Conservation (phyloP, 2,888 invertebrate genomes). For the Cantharis flavilabris region DNA sequence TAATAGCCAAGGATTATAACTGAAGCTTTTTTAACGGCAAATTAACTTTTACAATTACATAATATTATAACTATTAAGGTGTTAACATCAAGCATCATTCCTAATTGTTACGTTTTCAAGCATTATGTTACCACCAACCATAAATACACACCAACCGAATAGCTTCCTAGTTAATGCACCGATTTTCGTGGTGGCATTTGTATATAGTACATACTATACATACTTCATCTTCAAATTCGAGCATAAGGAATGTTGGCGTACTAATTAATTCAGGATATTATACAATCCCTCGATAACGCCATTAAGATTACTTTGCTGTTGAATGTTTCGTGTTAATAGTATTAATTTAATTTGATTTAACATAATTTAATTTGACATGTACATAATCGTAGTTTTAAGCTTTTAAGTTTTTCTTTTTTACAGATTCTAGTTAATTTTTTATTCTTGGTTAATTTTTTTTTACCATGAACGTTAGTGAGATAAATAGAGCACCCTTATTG, state of each 20-base stretch:
- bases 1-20: constrained; percentile 16
- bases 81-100: not conserved
- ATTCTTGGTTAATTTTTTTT: constrained; percentile 2
- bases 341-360: constrained; percentile 32
- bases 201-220: constrained; percentile 4
- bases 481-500: constrained; percentile 2
- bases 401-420: constrained; percentile 12
- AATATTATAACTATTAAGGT: not conserved
- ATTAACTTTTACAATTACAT: constrained; percentile 12
- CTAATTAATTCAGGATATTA: constrained; percentile 24
- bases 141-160: constrained; percentile 4
- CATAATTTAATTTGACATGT: constrained; percentile 23
- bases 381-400: not conserved
- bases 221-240: constrained; percentile 19
- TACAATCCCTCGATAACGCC: constrained; percentile 28
- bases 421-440: constrained; percentile 22
- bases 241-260: constrained; percentile 23
- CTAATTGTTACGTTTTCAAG: not conserved
- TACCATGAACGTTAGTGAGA: not conserved
- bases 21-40: constrained; percentile 22
- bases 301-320: constrained; percentile 39
- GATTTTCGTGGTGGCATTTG: constrained; percentile 11
- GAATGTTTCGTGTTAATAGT: constrained; percentile 40
- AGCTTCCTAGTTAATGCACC: constrained; percentile 8
- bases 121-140: constrained; percentile 15